A percentile compares a stretch with the other conserved stretches of the same genome.
Conservation (phyloP, 2,888 invertebrate species). For the Pycnomerus fuliginosus region DNA sequence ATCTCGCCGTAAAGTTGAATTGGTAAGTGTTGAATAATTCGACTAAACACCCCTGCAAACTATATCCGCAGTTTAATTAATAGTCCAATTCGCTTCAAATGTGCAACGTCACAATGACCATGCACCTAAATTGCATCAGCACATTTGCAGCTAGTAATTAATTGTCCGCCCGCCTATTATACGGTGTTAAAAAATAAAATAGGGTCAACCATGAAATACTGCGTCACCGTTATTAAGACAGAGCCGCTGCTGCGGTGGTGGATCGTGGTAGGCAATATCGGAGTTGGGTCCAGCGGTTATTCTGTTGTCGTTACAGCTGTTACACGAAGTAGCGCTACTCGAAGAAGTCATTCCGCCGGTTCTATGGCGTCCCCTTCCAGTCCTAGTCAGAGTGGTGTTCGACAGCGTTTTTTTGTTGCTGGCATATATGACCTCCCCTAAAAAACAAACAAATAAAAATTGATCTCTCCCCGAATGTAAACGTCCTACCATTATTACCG, state of each 20-base stretch:
- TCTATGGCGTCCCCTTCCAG: constrained; percentile 50
- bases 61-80: too few species aligned
- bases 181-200: too few species aligned
- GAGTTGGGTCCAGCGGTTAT: constrained; percentile 35
- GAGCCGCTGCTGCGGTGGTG: constrained; percentile 45
- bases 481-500: constrained; percentile 48
- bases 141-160: too few species aligned
- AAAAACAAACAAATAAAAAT: constrained; percentile 25
- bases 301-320: constrained; percentile 48
- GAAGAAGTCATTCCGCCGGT: constrained; percentile 60
- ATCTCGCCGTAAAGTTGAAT: too few species aligned
- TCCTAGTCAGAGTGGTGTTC: constrained; percentile 49
- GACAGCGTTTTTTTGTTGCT: constrained; percentile 48
- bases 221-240: constrained; percentile 49
- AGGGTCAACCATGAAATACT: background rate
- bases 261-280: constrained; percentile 49
- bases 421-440: constrained; percentile 49
- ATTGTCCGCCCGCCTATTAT: too few species aligned
- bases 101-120: too few species aligned
- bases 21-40: too few species aligned
- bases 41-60: too few species aligned
- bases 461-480: constrained; percentile 1
- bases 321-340: constrained; percentile 57
- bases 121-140: too few species aligned
- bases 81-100: too few species aligned